These are phyloP conservation scores for Vireo altiloquus DNA, from an alignment of 2,113 vertebrate species.

Conservation along the genomic window DNA sequence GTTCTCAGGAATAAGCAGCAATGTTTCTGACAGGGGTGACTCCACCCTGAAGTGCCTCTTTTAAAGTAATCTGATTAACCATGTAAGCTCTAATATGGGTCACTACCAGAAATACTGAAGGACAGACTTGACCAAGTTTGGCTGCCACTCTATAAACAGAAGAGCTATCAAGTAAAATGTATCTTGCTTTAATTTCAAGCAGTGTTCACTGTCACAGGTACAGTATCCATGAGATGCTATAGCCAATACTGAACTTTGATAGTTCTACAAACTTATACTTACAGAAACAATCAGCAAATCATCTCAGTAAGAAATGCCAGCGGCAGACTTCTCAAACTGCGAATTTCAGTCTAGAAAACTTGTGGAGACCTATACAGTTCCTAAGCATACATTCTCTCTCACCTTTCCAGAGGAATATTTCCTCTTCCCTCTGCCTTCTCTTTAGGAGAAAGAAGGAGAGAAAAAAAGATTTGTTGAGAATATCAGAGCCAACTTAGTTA, in stretches of 20 bases:
- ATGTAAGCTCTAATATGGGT: neutral
- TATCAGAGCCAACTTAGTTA: neutral
- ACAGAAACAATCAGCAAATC: neutral
- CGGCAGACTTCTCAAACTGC: neutral
- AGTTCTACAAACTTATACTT: neutral
- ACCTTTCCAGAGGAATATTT: neutral
- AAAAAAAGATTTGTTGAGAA: neutral
- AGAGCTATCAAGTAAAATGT: neutral
- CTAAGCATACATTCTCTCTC: neutral
- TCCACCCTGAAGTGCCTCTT: conserved; percentile 18
- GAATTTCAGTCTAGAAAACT: neutral
- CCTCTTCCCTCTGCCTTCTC: neutral
- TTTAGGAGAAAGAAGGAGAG: neutral
- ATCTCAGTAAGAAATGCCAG: neutral
- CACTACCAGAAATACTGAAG: neutral
- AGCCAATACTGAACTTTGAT: neutral
- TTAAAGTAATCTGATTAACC: conserved; percentile 23
- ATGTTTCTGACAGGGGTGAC: neutral
- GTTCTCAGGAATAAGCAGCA: neutral
- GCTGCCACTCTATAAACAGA: neutral
- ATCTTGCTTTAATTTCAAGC: neutral
- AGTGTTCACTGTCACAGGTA: neutral
- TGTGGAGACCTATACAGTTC: neutral
- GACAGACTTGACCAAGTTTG: neutral
- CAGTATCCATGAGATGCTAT: neutral